Conservation (phyloP, 2,113 vertebrate genomes). For the Cardinalis cardinalis region DNA sequence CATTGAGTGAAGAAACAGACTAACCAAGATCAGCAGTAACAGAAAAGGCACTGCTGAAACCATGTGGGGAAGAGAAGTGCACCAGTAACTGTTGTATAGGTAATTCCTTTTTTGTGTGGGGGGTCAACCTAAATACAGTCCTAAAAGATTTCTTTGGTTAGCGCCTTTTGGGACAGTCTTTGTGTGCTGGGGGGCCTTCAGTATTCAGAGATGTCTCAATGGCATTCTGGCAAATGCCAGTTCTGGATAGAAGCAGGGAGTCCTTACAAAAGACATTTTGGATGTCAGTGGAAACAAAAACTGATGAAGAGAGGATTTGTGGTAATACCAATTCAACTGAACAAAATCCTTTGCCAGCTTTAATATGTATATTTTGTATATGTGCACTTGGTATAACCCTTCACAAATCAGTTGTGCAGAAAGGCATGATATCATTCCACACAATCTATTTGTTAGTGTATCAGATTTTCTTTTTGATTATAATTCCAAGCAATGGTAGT, state of each 20-base stretch:
- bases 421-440: background rate
- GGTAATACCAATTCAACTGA: background rate
- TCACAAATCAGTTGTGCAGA: background rate
- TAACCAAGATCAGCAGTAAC: background rate
- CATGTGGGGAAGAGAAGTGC: background rate
- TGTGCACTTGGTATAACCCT: background rate
- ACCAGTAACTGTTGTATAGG: background rate
- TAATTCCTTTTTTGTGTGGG: background rate
- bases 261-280: background rate
- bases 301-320: slow-evolving; percentile 2
- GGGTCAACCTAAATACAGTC: background rate
- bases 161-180: background rate
- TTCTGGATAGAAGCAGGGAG: background rate
- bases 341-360: background rate
- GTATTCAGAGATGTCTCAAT: background rate
- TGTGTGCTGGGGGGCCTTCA: background rate
- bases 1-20: background rate
- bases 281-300: background rate
- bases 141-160: background rate
- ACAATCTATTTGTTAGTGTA: background rate
- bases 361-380: background rate
- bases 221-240: background rate
- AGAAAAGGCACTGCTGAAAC: background rate
- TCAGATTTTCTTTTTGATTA: background rate
- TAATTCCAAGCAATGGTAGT: background rate